Percentiles rank a stretch among this genome's conserved stretches.
Evolutionary conservation across 2,113 vertebrate genomes (phyloP).

Genomic region (Oxyruncus cristatus): DNA sequence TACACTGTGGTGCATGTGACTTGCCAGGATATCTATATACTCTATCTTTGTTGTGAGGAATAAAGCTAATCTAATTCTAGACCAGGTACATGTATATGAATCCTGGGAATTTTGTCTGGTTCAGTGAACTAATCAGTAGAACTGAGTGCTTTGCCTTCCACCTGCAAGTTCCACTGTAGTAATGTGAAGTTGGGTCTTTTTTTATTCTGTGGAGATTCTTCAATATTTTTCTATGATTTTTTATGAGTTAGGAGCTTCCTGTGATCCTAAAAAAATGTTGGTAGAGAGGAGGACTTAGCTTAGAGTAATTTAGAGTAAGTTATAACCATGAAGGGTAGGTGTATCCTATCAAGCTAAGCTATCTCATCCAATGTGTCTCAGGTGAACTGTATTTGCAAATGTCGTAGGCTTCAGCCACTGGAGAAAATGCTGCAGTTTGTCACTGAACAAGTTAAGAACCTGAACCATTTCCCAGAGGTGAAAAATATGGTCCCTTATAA

Average conservation of each 20-base stretch:
- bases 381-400: neutral
- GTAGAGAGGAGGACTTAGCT: neutral
- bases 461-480: neutral
- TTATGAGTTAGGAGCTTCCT: neutral
- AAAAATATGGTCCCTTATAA: neutral
- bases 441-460: neutral
- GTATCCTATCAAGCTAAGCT: neutral
- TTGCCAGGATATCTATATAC: neutral
- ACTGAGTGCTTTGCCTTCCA: neutral
- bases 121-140: neutral
- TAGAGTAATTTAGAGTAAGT: neutral
- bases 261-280: neutral
- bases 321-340: neutral
- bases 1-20: rapidly evolving
- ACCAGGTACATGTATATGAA: neutral
- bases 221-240: neutral
- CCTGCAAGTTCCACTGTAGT: neutral
- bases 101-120: neutral
- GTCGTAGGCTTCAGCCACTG: neutral
- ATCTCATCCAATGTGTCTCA: neutral
- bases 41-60: neutral
- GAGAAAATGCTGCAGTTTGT: neutral
- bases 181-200: neutral
- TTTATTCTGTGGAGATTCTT: neutral
- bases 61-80: neutral